Conservation (phyloP, 2,888 invertebrate species). For the Nomada flava region DNA sequence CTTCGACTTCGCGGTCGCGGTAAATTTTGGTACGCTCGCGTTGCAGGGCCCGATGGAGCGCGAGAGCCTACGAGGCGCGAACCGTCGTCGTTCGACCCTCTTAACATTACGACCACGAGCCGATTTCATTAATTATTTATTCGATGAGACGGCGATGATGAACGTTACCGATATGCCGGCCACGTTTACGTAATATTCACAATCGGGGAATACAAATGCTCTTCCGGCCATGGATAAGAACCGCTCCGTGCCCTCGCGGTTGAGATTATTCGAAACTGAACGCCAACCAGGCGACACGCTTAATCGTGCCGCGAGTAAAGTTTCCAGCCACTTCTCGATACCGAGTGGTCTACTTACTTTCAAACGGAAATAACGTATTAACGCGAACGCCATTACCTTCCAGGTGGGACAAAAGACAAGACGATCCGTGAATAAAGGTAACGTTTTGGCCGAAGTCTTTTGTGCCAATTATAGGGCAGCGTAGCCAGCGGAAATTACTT, state of each 20-base stretch:
- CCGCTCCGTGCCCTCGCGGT: neutral
- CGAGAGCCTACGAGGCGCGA: neutral
- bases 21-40: neutral
- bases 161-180: conserved; percentile 53
- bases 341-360: conserved; percentile 44
- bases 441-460: conserved; percentile 60
- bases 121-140: conserved; percentile 58
- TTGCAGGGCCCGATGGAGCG: neutral
- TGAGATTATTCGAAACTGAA: neutral
- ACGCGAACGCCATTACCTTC: conserved; percentile 18
- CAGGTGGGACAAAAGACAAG: conserved; percentile 29
- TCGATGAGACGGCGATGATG: conserved; percentile 51
- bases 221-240: conserved; percentile 40
- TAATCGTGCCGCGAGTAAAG: neutral
- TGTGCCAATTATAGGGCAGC: conserved; percentile 63
- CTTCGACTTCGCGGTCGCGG: no score
- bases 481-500: conserved; percentile 68
- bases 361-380: conserved; percentile 62
- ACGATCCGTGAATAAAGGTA: conserved; percentile 50
- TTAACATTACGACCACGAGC: conserved; percentile 46
- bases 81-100: neutral
- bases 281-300: neutral
- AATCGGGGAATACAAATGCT: conserved; percentile 52
- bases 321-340: conserved; percentile 1
- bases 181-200: conserved; percentile 60